These are phyloP conservation scores for Drosophila truncata DNA, from an alignment of 1,140 invertebrate species.

Conservation along the genomic window DNA sequence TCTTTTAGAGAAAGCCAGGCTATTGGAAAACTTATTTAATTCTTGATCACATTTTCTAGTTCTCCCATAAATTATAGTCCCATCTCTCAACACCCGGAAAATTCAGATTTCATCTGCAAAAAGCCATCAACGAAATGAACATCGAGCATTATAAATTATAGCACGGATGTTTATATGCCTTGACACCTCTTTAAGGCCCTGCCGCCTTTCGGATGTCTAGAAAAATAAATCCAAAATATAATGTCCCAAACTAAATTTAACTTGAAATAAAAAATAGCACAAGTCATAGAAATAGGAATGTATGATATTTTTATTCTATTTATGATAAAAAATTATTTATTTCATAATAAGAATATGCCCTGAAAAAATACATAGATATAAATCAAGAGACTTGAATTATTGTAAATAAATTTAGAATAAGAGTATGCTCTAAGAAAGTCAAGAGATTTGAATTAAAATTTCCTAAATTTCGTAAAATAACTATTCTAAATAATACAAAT, in stretches of 20 bases:
- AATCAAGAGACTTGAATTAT: not conserved
- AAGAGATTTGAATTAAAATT: no score
- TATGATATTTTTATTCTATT: not conserved
- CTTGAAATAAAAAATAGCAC: slow-evolving; percentile 20
- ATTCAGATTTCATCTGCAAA: slow-evolving; percentile 10
- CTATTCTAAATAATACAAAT: not conserved
- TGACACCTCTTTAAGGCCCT: slow-evolving; percentile 40
- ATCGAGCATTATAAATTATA: slow-evolving; percentile 41
- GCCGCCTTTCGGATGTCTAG: slow-evolving; percentile 1
- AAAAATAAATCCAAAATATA: slow-evolving; percentile 54
- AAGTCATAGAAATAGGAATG: not conserved
- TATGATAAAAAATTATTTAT: not conserved
- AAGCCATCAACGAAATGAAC: slow-evolving; percentile 33
- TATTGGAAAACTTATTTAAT: not conserved
- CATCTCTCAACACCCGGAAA: slow-evolving; percentile 10
- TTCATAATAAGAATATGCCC: not conserved
- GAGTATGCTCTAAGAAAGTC: no score
- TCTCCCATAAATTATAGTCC: slow-evolving; percentile 23
- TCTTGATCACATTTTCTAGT: not conserved
- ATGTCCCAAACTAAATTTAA: slow-evolving; percentile 15
- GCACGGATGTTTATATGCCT: slow-evolving; percentile 32
- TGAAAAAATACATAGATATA: no score
- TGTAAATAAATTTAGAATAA: no score
- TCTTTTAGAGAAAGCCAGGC: no score
- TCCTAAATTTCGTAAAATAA: no score